Evolutionary conservation across 2,113 vertebrate genomes (phyloP), one percentile per base, ranked within the genome.

Genomic region (Cnemophilus loriae): DNA sequence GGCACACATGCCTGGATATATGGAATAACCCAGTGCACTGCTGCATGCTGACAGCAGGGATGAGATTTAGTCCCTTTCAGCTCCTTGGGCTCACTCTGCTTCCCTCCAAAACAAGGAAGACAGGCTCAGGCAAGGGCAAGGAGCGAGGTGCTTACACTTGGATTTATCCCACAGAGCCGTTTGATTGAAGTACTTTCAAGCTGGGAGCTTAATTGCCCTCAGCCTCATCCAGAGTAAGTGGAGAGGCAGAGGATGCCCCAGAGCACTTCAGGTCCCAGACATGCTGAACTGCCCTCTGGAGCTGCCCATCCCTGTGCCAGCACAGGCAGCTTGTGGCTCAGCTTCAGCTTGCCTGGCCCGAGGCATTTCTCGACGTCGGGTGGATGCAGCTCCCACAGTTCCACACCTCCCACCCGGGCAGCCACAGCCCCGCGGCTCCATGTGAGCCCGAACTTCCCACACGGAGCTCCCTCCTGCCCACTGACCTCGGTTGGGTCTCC

Each of bases 401-500:
- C 7, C 27, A 63, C 33, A 11, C 7, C 84, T 68, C 79, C 85
- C 55, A 55, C 9, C 7, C 0, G 4, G 16, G 53, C 74, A 67
- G 64, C 3, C 33, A 3, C n/a, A 3, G 21, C 17, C 57, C 56
- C 13, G 16, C 0, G 2, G 42, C 73, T 42, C 56, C 17, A 0
- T 0, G 22, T 3, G 53, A 63, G 49, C 67, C 39, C 6, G 0
- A 3, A 10, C 24, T 1, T 23, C 35, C 60, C 22, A 7, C 9
- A 0, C 0, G 1, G 22, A 49, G 19, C 44, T 2, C 5, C 27
- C 7, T 24, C 27, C n/a, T 39, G 23, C 7, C 22, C 27, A 81
- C 98, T 97, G 70, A 99, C 99, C 99, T 98, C 99, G 97, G 97
- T 99, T 99, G 86, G 99, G 99, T 63, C 97, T 99, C 99, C 99